Evolutionary conservation across 2,113 vertebrate genomes (phyloP), one percentile per base, ranked within the genome.

Genomic region (Silurus meridionalis): DNA sequence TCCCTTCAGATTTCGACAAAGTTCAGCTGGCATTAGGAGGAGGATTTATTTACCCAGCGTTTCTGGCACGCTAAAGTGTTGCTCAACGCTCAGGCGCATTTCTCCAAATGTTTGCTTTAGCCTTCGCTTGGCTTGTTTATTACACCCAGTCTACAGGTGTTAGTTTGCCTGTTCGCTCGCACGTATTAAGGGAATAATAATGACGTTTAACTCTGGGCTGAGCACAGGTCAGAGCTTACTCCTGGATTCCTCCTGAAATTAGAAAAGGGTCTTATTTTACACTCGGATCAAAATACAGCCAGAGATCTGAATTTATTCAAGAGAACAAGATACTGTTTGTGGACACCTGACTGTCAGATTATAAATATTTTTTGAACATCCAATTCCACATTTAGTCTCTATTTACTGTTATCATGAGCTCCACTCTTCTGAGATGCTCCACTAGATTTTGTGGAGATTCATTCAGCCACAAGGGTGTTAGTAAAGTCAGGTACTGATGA

Each of bases 101-200:
- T 6, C 48, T 86, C 85, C 67, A 86, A 64, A 79, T 87, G 69
- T 79, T 87, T 80, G 37, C 48, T 79, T 83, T 67, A 50, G 64
- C 71, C 63, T 52, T 11, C 25, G 72, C 50, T 75, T 53, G 72
- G 72, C 48, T 23, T 77, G 77, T 84, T 74, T 84, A 13, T 55
- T 55, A 21, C 67, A 37, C 8, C 9, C 50, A 58, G 25, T 21
- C 63, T 83, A 71, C 82, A 71, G n/a, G 82, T 83, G 63, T 48
- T 5, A 8, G 8, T 3, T 57, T 23, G 64, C 23, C 50, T 21
- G 50, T 17, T 55, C 55, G 63, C 81, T 83, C 15, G 4, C 23
- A 17, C 61, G 63, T 67, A 82, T 28, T n/a, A 50, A 53, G 46
- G 46, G 81, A 83, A 83, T 57, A 28, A 58, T 37, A 58, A 37